Evolutionary conservation across 1,140 invertebrate genomes (phyloP).

Genomic region (Dreissena rostriformis): DNA sequence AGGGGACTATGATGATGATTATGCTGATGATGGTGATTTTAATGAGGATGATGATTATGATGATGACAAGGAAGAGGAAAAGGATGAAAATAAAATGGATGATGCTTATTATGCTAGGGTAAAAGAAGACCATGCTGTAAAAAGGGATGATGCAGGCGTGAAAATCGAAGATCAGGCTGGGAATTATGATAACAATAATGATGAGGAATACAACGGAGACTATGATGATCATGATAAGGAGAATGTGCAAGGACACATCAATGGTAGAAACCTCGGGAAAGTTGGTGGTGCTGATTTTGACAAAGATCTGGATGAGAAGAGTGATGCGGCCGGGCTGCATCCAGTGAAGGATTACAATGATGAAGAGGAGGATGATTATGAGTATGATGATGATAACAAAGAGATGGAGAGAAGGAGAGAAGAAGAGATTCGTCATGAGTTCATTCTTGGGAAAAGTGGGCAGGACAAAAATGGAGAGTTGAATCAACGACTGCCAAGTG

Average conservation of each 20-base stretch:
- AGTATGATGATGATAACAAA: slow-evolving; percentile 56
- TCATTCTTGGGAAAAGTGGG: slow-evolving; percentile 33
- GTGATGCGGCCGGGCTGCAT: slow-evolving; percentile 46
- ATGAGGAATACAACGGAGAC: slow-evolving; percentile 47
- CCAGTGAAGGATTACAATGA: slow-evolving; percentile 55
- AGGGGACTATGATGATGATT: slow-evolving; percentile 56
- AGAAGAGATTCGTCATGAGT: slow-evolving; percentile 43
- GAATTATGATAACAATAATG: slow-evolving; percentile 58
- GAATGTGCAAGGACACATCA: slow-evolving; percentile 42
- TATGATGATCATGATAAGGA: slow-evolving; percentile 51
- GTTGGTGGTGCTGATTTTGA: slow-evolving; percentile 33
- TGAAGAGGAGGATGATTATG: slow-evolving; percentile 43
- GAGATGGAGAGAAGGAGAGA: slow-evolving; percentile 33
- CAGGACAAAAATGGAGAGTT: slow-evolving; percentile 12
- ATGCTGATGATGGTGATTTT: slow-evolving; percentile 56
- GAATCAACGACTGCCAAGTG: neutral
- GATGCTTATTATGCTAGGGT: slow-evolving; percentile 52
- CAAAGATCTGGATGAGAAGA: slow-evolving; percentile 49
- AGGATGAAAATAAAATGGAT: slow-evolving; percentile 32
- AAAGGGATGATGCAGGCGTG: slow-evolving; percentile 2
- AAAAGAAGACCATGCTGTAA: slow-evolving; percentile 35
- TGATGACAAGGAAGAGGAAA: slow-evolving; percentile 44
- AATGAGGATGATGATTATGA: slow-evolving; percentile 53
- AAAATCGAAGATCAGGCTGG: slow-evolving; percentile 39
- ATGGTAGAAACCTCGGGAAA: slow-evolving; percentile 44